A percentile compares a stretch with the other conserved stretches of the same genome.
These are phyloP conservation scores for Neogale vison DNA, from an alignment of 2,113 vertebrate genomes.

Conservation along the genomic window DNA sequence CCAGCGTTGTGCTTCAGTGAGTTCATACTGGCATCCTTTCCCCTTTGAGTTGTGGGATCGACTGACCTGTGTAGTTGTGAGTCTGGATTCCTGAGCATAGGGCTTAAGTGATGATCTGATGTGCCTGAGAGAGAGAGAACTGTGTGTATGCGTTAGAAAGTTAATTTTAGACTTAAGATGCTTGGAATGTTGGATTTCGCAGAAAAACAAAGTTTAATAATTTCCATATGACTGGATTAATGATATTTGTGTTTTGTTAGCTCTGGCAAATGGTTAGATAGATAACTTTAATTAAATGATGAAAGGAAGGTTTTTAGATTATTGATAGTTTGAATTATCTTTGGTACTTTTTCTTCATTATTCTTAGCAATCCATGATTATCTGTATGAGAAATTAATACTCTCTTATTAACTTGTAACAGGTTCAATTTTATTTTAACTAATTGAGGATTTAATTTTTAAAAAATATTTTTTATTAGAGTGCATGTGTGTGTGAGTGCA, in stretches of 20 bases:
- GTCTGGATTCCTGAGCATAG: neutral
- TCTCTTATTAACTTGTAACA: neutral
- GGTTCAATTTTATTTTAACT: conserved; percentile 33
- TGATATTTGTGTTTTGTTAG: neutral
- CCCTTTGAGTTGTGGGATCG: neutral
- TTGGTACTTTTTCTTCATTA: neutral
- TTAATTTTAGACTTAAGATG: neutral
- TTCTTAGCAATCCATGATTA: neutral
- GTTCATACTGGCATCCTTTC: neutral
- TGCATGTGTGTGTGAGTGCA: neutral
- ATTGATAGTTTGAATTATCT: neutral
- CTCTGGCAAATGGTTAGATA: neutral
- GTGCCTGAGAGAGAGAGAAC: neutral
- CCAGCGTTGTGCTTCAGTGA: neutral
- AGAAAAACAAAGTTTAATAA: conserved; percentile 20
- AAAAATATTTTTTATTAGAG: neutral
- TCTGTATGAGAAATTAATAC: neutral
- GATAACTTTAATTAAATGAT: neutral
- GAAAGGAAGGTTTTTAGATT: neutral
- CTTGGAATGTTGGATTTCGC: neutral
- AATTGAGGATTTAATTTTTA: neutral
- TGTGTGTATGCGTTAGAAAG: neutral
- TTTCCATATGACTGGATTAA: neutral
- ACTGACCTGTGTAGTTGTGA: neutral
- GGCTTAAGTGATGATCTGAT: neutral